A percentile compares a stretch with the other conserved stretches of the same genome.
phyloP scores from a whole-genome alignment of 2,888 invertebrate species.

The Hydraecia micacea region DNA sequence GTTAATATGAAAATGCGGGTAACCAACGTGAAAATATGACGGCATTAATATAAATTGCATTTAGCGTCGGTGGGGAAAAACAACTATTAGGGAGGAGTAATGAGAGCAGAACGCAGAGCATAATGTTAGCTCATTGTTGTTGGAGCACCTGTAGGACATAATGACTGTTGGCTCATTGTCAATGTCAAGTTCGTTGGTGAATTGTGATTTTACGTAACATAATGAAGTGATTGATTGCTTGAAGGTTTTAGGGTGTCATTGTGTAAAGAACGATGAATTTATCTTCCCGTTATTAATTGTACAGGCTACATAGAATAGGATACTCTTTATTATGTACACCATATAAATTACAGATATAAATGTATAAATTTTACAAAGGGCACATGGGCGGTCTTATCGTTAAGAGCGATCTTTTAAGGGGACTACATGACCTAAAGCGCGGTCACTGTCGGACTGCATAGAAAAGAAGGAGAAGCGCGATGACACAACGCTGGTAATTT shows the following conservation, averaged over 20 bases:
- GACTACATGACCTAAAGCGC: no score
- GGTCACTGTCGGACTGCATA: no score
- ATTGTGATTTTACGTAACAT: constrained; percentile 1
- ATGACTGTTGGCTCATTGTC: constrained; percentile 24
- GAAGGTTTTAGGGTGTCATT: not conserved
- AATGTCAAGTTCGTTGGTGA: constrained; percentile 38
- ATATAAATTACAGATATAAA: not conserved
- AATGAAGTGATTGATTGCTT: not conserved
- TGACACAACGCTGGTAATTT: no score
- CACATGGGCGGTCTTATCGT: no score
- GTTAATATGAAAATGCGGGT: constrained; percentile 88
- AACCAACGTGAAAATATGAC: constrained; percentile 87
- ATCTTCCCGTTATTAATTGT: not conserved
- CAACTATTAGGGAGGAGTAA: constrained; percentile 76
- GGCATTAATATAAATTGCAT: constrained; percentile 89
- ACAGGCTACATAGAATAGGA: not conserved
- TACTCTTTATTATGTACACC: not conserved
- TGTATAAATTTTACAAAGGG: not conserved
- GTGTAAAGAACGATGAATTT: not conserved
- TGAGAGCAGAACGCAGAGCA: constrained; percentile 59
- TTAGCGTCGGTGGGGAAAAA: constrained; percentile 82
- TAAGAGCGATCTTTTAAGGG: no score
- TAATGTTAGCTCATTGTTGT: constrained; percentile 66
- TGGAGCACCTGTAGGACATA: constrained; percentile 49
- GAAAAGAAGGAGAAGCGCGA: no score